These are phyloP conservation scores for Rhinopomastus cyanomelas DNA, from an alignment of 2,113 vertebrate genomes.

Conservation along the genomic window DNA sequence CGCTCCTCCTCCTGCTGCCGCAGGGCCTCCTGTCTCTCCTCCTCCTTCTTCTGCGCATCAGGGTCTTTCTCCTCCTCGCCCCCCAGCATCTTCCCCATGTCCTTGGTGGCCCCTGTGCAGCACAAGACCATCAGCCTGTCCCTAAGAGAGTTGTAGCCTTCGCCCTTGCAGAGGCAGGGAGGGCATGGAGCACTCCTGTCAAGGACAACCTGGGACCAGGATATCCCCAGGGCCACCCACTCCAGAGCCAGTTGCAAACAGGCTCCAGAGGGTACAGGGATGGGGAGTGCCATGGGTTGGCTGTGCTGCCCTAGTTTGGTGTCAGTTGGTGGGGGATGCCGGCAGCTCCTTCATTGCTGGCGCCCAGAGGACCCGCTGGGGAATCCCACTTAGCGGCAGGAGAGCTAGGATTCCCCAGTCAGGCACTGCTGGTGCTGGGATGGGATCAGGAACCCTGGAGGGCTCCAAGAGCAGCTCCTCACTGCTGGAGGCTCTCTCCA, in stretches of 20 bases:
- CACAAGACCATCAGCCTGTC: not conserved
- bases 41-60: conserved; percentile 94
- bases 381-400: not conserved
- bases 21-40: conserved; percentile 94
- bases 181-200: not conserved
- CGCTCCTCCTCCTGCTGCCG: conserved; percentile 97
- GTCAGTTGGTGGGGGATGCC: not conserved
- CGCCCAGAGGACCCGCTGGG: conserved; percentile 35
- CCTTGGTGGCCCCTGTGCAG: conserved; percentile 92
- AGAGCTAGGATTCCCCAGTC: conserved; percentile 38
- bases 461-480: not conserved
- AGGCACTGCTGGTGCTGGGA: not conserved
- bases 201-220: not conserved
- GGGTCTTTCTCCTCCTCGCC: conserved; percentile 98
- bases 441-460: not conserved
- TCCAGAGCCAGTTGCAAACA: fast-evolving
- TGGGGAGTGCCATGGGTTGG: not conserved
- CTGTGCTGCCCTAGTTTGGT: not conserved
- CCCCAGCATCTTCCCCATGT: conserved; percentile 99
- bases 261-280: not conserved
- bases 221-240: not conserved
- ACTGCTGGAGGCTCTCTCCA: fast-evolving
- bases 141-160: not conserved
- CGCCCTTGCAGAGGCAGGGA: not conserved
- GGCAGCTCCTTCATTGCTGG: not conserved